Conservation (phyloP, 1,140 invertebrate genomes). For the Polypedilum vanderplanki region DNA sequence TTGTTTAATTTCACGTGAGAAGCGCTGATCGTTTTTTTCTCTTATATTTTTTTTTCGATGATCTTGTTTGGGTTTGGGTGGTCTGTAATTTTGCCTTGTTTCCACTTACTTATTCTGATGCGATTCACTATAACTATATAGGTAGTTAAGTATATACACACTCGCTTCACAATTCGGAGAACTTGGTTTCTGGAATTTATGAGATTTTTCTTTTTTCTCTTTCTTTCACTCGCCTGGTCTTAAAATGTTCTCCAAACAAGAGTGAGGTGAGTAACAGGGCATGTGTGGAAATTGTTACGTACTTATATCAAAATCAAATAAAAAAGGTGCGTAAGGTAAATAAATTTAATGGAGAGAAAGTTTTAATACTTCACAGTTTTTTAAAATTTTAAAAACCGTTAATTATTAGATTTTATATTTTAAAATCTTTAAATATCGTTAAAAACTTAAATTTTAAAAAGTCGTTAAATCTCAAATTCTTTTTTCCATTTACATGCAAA, state of each 20-base stretch:
- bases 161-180: not conserved
- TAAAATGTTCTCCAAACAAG: too few species aligned
- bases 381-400: too few species aligned
- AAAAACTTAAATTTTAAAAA: too few species aligned
- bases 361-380: too few species aligned
- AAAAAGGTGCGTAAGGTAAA: not conserved
- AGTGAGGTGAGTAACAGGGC: not conserved
- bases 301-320: not conserved
- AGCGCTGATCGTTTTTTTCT: conserved; percentile 3
- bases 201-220: not conserved
- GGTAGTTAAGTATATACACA: conserved; percentile 9
- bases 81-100: conserved; percentile 20
- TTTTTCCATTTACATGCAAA: too few species aligned
- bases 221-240: too few species aligned
- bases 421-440: too few species aligned
- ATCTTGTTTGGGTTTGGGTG: conserved; percentile 21
- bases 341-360: too few species aligned
- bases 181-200: conserved; percentile 21
- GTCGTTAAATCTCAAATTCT: too few species aligned
- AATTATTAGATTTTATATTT: too few species aligned
- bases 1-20: conserved; percentile 20
- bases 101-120: conserved; percentile 23
- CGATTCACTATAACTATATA: not conserved
- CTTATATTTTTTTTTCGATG: not conserved
- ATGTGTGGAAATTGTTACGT: conserved; percentile 3